phyloP scores from a whole-genome alignment of 2,888 invertebrate species.

The Hyles lineata region DNA sequence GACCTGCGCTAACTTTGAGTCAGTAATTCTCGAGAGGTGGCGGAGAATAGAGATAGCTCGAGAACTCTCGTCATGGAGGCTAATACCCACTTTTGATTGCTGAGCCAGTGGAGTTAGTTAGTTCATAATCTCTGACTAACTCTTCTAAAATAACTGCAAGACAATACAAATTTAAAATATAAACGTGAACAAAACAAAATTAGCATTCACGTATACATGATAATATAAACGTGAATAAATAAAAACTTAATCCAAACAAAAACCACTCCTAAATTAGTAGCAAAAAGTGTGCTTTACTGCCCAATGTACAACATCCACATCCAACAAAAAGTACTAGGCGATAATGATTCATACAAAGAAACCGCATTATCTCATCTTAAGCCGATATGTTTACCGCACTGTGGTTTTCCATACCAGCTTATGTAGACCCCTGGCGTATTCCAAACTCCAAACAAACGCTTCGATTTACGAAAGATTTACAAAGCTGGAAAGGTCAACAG shows the following conservation, averaged over 20 bases:
- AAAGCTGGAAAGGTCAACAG: conserved; percentile 51
- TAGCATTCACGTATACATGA: too few relatives aligned
- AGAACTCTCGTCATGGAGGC: too few relatives aligned
- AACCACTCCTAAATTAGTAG: neutral
- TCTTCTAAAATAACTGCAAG: too few relatives aligned
- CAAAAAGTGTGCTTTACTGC: neutral
- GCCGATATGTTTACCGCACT: conserved; percentile 18
- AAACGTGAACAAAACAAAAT: too few relatives aligned
- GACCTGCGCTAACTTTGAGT: too few relatives aligned
- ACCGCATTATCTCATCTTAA: conserved; percentile 24
- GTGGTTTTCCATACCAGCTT: conserved; percentile 56
- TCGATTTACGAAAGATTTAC: conserved; percentile 34
- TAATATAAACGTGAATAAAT: too few relatives aligned
- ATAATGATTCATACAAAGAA: conserved; percentile 20
- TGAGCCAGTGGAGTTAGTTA: too few relatives aligned
- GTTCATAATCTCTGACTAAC: too few relatives aligned
- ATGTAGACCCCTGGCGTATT: conserved; percentile 48
- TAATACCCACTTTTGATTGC: too few relatives aligned
- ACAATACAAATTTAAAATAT: too few relatives aligned
- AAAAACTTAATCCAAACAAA: neutral
- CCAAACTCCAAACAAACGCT: conserved; percentile 43
- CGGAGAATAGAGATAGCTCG: too few relatives aligned
- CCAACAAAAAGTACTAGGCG: neutral
- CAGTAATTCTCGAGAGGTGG: too few relatives aligned
- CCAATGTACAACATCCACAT: neutral